Conservation (phyloP, 2,113 vertebrate species). For the Lates calcarifer region DNA sequence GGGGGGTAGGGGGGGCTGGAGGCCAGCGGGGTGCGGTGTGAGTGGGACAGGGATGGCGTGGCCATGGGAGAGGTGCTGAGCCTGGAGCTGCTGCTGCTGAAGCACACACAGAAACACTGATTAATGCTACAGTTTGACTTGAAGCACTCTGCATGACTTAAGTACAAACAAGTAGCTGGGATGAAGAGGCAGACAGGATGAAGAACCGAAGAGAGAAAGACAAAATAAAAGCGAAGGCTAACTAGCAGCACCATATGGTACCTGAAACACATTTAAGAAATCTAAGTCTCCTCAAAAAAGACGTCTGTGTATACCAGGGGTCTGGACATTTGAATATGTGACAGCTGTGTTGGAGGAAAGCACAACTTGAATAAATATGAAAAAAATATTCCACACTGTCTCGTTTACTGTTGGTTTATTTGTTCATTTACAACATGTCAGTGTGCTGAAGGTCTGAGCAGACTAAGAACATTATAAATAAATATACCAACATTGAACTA, state of each 20-base stretch:
- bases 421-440: not conserved
- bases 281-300: no score
- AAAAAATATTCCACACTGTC: not conserved
- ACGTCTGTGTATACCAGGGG: not conserved
- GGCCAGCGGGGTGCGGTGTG: slow-evolving; percentile 92
- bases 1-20: slow-evolving; percentile 90
- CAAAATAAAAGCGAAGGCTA: not conserved
- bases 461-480: not conserved
- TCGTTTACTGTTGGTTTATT: not conserved
- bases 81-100: slow-evolving; percentile 98
- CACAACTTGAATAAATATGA: not conserved
- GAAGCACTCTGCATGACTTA: not conserved
- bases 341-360: no score
- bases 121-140: not conserved
- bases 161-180: not conserved
- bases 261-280: not conserved
- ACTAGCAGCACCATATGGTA: not conserved
- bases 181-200: not conserved
- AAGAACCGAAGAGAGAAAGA: not conserved
- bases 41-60: slow-evolving; percentile 94
- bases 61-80: slow-evolving; percentile 95
- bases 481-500: not conserved
- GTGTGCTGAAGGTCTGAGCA: not conserved
- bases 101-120: slow-evolving; percentile 45
- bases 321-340: not conserved